Conservation (phyloP, 2,888 invertebrate genomes). For the Agrochola litura region DNA sequence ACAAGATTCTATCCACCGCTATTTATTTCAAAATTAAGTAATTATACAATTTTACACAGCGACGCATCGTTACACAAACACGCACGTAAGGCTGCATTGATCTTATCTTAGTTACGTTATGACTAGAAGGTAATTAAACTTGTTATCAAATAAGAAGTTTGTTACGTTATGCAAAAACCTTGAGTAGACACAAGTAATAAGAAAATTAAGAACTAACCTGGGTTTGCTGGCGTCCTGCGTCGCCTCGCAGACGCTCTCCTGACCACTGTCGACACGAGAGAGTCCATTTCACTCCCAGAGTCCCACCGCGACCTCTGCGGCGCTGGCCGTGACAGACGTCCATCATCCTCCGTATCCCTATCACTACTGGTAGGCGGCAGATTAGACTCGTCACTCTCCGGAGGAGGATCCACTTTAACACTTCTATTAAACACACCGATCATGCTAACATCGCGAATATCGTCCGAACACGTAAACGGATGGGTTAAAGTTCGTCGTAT, state of each 20-base stretch:
- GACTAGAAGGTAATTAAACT: slow-evolving; percentile 28
- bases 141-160: slow-evolving; percentile 37
- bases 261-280: slow-evolving; percentile 92
- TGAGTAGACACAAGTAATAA: not conserved
- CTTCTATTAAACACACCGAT: slow-evolving; percentile 79
- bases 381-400: slow-evolving; percentile 88
- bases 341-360: slow-evolving; percentile 88
- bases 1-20: not conserved
- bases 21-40: slow-evolving; percentile 20
- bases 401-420: slow-evolving; percentile 79
- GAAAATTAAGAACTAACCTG: slow-evolving; percentile 77
- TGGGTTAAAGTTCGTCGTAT: slow-evolving; percentile 88
- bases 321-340: slow-evolving; percentile 77
- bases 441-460: slow-evolving; percentile 81
- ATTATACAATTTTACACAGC: slow-evolving; percentile 18
- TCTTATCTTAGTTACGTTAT: slow-evolving; percentile 49
- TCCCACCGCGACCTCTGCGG: slow-evolving; percentile 85
- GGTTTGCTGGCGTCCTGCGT: slow-evolving; percentile 88
- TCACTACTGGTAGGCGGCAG: slow-evolving; percentile 88
- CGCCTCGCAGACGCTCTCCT: slow-evolving; percentile 92
- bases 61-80: slow-evolving; percentile 42
- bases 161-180: slow-evolving; percentile 19
- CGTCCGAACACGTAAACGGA: slow-evolving; percentile 84
- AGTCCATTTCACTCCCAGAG: slow-evolving; percentile 90
- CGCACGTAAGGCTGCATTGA: slow-evolving; percentile 33